phyloP scores from a whole-genome alignment of 1,140 invertebrate species.

The Hypothenemus hampei region DNA sequence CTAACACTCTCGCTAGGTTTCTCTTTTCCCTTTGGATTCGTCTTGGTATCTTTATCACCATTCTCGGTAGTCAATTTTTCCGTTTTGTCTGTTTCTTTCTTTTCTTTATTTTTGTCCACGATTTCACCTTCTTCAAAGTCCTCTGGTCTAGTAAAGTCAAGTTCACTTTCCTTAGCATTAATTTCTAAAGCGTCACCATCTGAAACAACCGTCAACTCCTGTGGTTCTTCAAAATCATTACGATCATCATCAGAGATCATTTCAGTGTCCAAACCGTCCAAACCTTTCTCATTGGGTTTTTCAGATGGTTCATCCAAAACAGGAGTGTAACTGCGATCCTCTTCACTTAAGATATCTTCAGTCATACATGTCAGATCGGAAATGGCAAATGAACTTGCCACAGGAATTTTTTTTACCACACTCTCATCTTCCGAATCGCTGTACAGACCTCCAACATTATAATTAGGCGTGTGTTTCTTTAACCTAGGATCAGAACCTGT shows the following conservation, averaged over 20 bases:
- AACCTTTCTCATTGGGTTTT: constrained; percentile 40
- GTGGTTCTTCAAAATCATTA: constrained; percentile 53
- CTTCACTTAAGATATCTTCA: constrained; percentile 54
- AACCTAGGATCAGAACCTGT: constrained; percentile 17
- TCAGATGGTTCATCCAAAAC: constrained; percentile 54
- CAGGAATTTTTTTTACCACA: constrained; percentile 36
- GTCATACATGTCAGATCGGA: constrained; percentile 50
- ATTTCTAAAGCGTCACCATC: constrained; percentile 44
- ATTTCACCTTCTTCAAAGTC: constrained; percentile 53
- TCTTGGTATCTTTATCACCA: constrained; percentile 47
- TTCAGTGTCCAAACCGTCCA: constrained; percentile 63
- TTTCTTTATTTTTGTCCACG: constrained; percentile 54
- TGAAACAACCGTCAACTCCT: constrained; percentile 43
- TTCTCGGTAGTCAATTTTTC: constrained; percentile 34
- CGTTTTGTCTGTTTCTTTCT: constrained; percentile 31
- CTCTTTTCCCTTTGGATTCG: constrained; percentile 43
- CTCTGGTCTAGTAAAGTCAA: constrained; percentile 41
- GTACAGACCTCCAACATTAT: constrained; percentile 32
- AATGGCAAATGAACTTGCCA: constrained; percentile 33
- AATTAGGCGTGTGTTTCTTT: background rate
- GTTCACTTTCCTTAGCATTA: constrained; percentile 44
- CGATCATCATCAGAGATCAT: constrained; percentile 63
- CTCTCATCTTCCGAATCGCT: constrained; percentile 43
- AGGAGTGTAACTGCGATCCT: constrained; percentile 61
- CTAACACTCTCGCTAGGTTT: constrained; percentile 40